Percentiles rank a stretch among this genome's conserved stretches.
These are phyloP conservation scores for Taphrorychus bicolor DNA, from an alignment of 2,888 invertebrate species.

Conservation along the genomic window DNA sequence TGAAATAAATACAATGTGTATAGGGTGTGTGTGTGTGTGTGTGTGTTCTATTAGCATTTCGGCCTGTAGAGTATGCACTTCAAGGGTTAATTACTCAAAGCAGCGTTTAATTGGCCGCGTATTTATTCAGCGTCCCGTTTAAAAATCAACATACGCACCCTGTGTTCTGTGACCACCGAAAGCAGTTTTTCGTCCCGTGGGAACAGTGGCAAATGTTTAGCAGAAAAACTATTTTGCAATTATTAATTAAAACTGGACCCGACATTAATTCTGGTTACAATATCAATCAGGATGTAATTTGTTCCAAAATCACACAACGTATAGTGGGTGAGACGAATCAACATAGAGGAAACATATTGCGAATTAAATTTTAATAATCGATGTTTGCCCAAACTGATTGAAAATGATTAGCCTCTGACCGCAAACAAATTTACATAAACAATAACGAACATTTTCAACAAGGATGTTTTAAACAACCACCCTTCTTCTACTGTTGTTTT, in stretches of 20 bases:
- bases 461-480: no score
- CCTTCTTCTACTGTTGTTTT: no score
- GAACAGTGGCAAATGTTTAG: background rate
- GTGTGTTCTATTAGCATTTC: background rate
- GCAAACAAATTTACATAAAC: no score
- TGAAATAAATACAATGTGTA: no score
- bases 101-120: background rate
- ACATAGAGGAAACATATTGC: slow-evolving; percentile 12
- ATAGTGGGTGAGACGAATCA: slow-evolving; percentile 2
- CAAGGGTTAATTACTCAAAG: slow-evolving; percentile 4
- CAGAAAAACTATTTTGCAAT: slow-evolving; percentile 1
- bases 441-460: no score
- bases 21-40: no score
- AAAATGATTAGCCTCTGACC: slow-evolving; percentile 9
- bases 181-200: background rate
- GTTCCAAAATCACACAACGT: background rate
- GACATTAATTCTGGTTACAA: background rate
- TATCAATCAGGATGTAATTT: background rate
- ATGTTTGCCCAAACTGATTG: slow-evolving; percentile 22
- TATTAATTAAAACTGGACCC: background rate
- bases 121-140: background rate
- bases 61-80: background rate
- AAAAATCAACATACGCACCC: background rate
- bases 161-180: background rate
- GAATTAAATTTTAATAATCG: slow-evolving; percentile 32